Base-by-base conservation (phyloP, 2,888 invertebrate genomes). In the Troides aeacus region DNA sequence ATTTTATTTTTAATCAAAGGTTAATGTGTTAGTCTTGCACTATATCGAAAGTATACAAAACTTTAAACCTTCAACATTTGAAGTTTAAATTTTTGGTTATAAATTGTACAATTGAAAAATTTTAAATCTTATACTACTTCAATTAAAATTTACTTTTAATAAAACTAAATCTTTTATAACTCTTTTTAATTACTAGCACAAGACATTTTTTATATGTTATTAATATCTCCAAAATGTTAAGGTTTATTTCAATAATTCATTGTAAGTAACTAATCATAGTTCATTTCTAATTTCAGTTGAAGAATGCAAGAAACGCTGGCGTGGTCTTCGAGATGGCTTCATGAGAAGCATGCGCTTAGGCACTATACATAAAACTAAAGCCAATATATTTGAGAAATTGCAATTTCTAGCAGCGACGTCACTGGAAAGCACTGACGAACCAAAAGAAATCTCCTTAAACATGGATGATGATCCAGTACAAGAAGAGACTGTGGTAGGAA, bases 291-390 rank as follows among this genome's bases (percentile, higher is more conserved):
- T 90, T 89, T 46, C 84, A 93, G 93, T 92, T 78, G 93, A 93
- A 74, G 93, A 93, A 85, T 93, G 93, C 81, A 93, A 93, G 74
- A 93, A 93, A 74, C 87, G 93, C 58, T 94, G 94, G 94, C 84
- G 93, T 66, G 93, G 93, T 18, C 84, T 94, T 61, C 84, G 93
- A 23, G 93, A 94, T 80, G 88, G 93, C 62, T 94, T 93, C 80
- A 89, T 92, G 78, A 91, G 93, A 66, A 90, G 90, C 74, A 91
- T 89, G 71, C 86, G 93, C 46, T 74, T 87, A 64, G 90, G 90
- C 30, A 81, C 85, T 2, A 77, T 88, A 75, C 88, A 89, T 74
- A 88, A 84, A 68, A 82, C 85, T 1, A 90, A 87, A 73, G 76
- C 83, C 1, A 83, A 80, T 6, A 81, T 90, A n/a, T 86, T 85